Percentiles rank a stretch among this genome's conserved stretches.
Evolutionary conservation across 2,113 vertebrate genomes (phyloP).

Genomic region (Lophotis ruficrista): DNA sequence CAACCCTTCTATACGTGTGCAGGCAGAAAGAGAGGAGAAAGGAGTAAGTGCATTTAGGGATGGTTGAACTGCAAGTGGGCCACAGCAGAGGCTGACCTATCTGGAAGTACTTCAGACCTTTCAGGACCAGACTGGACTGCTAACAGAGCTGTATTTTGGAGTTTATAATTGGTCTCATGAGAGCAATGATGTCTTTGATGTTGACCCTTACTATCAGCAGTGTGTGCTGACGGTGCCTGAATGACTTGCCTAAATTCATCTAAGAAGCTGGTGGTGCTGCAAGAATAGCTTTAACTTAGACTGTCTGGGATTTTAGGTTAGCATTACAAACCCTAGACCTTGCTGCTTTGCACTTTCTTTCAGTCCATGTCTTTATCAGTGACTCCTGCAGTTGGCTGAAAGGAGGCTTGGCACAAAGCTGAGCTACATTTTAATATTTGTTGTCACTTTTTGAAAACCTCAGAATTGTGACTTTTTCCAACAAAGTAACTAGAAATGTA

Average conservation of each 20-base stretch:
- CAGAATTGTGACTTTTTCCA: background rate
- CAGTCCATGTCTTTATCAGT: background rate
- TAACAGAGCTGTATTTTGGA: background rate
- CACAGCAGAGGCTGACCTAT: background rate
- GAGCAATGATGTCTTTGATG: background rate
- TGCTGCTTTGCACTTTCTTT: fast-evolving
- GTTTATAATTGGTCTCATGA: background rate
- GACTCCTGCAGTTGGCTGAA: background rate
- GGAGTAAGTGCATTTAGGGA: background rate
- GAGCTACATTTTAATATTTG: background rate
- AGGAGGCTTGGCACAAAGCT: background rate
- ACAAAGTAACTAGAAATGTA: background rate
- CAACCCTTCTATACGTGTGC: fast-evolving
- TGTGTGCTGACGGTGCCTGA: background rate
- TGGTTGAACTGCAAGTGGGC: background rate
- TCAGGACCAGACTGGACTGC: background rate
- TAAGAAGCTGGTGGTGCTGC: background rate
- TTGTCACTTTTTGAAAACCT: constrained; percentile 11
- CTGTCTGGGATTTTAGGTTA: background rate
- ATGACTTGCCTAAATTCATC: background rate
- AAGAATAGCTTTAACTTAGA: background rate
- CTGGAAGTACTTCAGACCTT: background rate
- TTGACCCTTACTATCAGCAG: background rate
- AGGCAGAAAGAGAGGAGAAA: background rate
- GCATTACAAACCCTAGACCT: background rate